Evolutionary conservation across 2,888 invertebrate species (phyloP).

Genomic region (Baccha elongata): DNA sequence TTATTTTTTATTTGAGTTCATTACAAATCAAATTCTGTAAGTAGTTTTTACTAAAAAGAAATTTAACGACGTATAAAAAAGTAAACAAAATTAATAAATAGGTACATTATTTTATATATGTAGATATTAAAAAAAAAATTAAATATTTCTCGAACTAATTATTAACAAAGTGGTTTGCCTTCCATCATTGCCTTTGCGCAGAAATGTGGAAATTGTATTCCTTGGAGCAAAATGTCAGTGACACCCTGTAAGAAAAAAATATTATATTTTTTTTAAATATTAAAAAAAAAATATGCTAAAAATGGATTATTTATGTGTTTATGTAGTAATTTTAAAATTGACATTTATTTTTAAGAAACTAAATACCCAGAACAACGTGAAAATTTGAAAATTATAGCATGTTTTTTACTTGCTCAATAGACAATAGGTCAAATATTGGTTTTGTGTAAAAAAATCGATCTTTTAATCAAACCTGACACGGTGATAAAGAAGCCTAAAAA

Average conservation of each 20-base stretch:
- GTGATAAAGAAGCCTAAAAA: too few species aligned
- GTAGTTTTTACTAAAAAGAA: conserved; percentile 8
- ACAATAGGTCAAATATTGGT: too few species aligned
- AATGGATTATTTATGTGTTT: too few species aligned
- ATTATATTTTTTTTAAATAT: not conserved
- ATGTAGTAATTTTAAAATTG: too few species aligned
- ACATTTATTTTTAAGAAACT: too few species aligned
- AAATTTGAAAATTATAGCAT: too few species aligned
- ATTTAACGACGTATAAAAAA: conserved; percentile 16
- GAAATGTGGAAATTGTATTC: conserved; percentile 88
- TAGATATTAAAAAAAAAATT: conserved; percentile 22
- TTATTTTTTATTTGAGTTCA: conserved; percentile 36
- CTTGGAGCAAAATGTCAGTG: conserved; percentile 86
- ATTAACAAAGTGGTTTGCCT: conserved; percentile 83
- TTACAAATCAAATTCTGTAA: conserved; percentile 43
- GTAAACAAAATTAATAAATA: conserved; percentile 13
- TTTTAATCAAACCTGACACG: too few species aligned
- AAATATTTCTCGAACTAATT: conserved; percentile 2
- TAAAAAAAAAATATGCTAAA: too few species aligned
- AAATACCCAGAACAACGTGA: too few species aligned
- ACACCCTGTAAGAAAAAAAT: conserved; percentile 84
- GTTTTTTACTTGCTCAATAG: too few species aligned
- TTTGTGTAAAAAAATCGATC: too few species aligned
- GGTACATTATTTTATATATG: conserved; percentile 5
- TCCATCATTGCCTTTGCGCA: conserved; percentile 89